Evolutionary conservation across 2,888 invertebrate species (phyloP).

Genomic region (Cylindroiulus punctatus): DNA sequence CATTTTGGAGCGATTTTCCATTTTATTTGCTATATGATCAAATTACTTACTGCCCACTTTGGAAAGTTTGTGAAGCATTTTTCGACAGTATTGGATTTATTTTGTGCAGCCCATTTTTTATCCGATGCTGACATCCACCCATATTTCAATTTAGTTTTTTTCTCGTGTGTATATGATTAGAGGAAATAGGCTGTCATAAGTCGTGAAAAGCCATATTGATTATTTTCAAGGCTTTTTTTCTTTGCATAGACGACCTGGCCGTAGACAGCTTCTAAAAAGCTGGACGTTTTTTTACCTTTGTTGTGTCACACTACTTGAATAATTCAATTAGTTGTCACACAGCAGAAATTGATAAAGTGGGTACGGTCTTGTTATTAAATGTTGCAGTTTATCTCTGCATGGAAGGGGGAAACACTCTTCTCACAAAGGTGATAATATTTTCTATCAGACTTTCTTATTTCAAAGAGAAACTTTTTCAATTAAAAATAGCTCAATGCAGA

Average conservation of each 20-base stretch:
- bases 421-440: not conserved
- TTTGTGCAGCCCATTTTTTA: not conserved
- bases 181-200: not conserved
- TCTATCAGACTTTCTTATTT: not conserved
- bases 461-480: not conserved
- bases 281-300: not conserved
- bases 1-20: too few relatives aligned
- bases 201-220: conserved; percentile 21
- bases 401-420: not conserved
- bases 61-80: not conserved
- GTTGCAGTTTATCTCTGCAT: not conserved
- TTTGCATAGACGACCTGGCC: not conserved
- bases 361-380: not conserved
- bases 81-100: not conserved
- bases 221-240: not conserved
- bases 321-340: conserved; percentile 20
- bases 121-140: not conserved
- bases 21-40: too few relatives aligned
- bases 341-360: conserved; percentile 1
- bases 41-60: too few relatives aligned
- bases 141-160: not conserved
- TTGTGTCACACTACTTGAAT: conserved; percentile 19
- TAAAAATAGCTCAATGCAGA: not conserved
- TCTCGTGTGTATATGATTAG: conserved; percentile 25
- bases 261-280: not conserved